Evolutionary conservation across 1,140 invertebrate genomes (phyloP), one percentile per base, ranked within the genome.

Genomic region (Ctenoplectra terminalis): DNA sequence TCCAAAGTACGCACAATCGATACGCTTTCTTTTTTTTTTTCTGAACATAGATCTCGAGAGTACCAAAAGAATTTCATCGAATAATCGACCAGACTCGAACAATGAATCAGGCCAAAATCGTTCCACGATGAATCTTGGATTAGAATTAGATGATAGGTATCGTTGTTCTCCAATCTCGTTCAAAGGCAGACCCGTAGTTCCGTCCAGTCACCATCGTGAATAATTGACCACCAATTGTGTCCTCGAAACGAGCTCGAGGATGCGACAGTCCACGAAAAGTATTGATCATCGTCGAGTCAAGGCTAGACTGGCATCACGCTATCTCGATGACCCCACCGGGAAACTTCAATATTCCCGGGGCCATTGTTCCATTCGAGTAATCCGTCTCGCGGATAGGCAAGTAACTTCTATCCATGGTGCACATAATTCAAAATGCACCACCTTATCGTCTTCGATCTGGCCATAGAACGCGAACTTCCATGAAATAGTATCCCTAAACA

Each of bases 401-500:
- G 61, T 23, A 63, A 60, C 31, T 71, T 71, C 67, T 56, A 54
- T 71, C n/a, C 46, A 7, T 20, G 7, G 23, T 15, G 34, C 29
- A 8, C 40, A 48, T 80, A 73, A 73, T n/a, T 80, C 58, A 73
- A 80, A 80, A 75, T 60, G 23, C 56, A 58, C 31, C 43, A 17
- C 29, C 7, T n/a, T 46, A 54, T 82, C 58, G 64, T 2, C 23
- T 0, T 1, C 1, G 64, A 82, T 82, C 72, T 74, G 83, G 60
- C 67, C 56, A 80, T 43, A 56, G 73, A 71, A 46, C 0, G 34
- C 31, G 43, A 74, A 74, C 85, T 82, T 86, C 80, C 80, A 71
- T 83, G 81, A 86, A 86, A 81, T 48, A 75, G 84, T 74, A 86
- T 79, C 69, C 77, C 46, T 56, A 74, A 86, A 86, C 84, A 86